Conservation (phyloP, 2,113 vertebrate species). For the Aleadryas rufinucha region DNA sequence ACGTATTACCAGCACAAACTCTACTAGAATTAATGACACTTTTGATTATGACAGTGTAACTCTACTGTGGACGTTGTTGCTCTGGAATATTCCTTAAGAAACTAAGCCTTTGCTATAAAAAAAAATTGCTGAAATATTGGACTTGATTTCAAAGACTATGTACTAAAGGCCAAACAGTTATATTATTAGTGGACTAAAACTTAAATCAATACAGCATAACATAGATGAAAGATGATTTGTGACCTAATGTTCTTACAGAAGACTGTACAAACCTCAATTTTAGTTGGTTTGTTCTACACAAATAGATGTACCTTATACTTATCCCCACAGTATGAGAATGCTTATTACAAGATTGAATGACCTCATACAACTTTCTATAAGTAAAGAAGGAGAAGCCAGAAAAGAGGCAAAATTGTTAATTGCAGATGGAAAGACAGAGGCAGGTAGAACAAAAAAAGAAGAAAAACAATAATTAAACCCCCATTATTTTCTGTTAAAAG, state of each 20-base stretch:
- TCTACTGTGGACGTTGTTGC: background rate
- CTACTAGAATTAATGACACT: background rate
- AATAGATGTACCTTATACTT: background rate
- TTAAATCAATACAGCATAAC: background rate
- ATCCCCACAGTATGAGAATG: background rate
- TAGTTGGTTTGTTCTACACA: background rate
- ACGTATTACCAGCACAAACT: background rate
- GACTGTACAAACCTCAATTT: background rate
- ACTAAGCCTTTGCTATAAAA: background rate
- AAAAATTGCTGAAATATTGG: background rate
- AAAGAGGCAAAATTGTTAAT: background rate
- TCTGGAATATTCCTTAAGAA: background rate
- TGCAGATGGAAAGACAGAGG: background rate
- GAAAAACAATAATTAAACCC: background rate
- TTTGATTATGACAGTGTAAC: background rate
- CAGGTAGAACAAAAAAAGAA: background rate
- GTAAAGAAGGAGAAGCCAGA: background rate
- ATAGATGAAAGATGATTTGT: background rate
- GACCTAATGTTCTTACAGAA: background rate
- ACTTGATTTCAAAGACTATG: background rate
- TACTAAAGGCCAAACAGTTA: background rate
- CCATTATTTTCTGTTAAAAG: background rate
- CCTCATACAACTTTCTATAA: background rate
- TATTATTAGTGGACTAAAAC: background rate
- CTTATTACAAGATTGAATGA: background rate